Base-by-base conservation (phyloP, 2,113 vertebrate genomes). In the Trematocara stigmaticum region DNA sequence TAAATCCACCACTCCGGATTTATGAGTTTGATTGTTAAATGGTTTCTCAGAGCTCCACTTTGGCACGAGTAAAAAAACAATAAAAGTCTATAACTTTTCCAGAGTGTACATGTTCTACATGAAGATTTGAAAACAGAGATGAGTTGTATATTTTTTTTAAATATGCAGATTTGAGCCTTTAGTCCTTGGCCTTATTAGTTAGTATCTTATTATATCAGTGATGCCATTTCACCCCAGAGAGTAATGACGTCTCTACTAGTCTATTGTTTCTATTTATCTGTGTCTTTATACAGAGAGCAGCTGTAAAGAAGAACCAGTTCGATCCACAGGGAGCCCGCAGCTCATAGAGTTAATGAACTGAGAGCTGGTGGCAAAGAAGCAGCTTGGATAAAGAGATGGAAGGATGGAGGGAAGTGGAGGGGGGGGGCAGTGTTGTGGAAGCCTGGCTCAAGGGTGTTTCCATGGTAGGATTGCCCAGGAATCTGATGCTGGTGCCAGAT, bases 391-490 rank as follows among this genome's bases (percentile, higher is more conserved):
- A 59, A 55, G 88, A 52, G 52, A 81, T 88, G 90, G 90, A 89
- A 86, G 84, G 91, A 90, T 87, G 79, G 89, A 86, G 85, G 84
- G 69, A 61, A 81, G 83, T 52, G 29, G 42, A 26, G 23, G 64
- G 56, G 56, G 23, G 83, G 69, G 52, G 82, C 49, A 45, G 76
- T 79, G 88, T 69, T 87, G 87, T 89, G 91, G 92, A 94, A 93
- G 93, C 90, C 90, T 95, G 94, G 94, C 93, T 93, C 56, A 85
- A 91, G 92, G 92, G 89, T 90, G 94, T 96, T 97, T 97, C 96
- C 95, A 96, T 96, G 87, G 51, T 92, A 96, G 97, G 96, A 96
- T 96, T 96, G 96, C 96, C 97, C 95, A 96, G 96, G 97, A 97
- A 97, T 97, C 94, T 55, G 2, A 55, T 71, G 86, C 89, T 56